Base-by-base conservation (phyloP, 2,888 invertebrate genomes). In the Drosophila paranaensis region DNA sequence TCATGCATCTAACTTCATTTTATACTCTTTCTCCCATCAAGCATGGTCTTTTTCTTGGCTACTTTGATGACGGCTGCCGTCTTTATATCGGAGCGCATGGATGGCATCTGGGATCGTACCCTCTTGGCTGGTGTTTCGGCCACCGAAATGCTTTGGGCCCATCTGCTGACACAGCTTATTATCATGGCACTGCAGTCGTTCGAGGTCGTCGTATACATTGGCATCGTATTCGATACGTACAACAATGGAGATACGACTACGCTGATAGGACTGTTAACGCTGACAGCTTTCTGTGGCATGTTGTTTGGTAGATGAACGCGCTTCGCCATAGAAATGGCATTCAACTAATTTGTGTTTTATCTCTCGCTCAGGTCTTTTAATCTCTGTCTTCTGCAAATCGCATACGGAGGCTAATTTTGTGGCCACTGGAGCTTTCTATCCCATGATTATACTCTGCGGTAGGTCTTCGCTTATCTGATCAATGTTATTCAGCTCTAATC, bases 361-460 rank as follows among this genome's bases (percentile, higher is more conserved):
- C 50, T 4, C 2, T 57, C 27, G 16, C 3, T 10, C 39, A 92
- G 97, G 98, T 43, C 96, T 98, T 90, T 94, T 97, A 43, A 95
- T 98, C 56, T 97, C 98, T 0, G 95, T 97, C 0, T 93, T 96
- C 77, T 97, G 97, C 88, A 94, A 95, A 27, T 95, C 96, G 37
- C 97, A 97, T 82, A 95, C 95, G 0, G 94, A 96, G 85, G 96
- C 97, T 0, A 97, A 97, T 93, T 97, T 97, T 91, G 94, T 96
- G 13, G 95, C 97, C 0, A 95, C 97, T 0, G 98, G 98, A 14
- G 96, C 96, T 74, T 98, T 98, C 90, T 98, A 98, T 90, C 98
- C 98, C 0, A 96, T 97, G 94, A 95, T 98, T 74, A 93, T 98
- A 73, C 93, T 97, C 8, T 97, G 97, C 91, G 98, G 98, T 97